Conservation (phyloP, 2,113 vertebrate genomes). For the Phalacrocorax pelagicus region DNA sequence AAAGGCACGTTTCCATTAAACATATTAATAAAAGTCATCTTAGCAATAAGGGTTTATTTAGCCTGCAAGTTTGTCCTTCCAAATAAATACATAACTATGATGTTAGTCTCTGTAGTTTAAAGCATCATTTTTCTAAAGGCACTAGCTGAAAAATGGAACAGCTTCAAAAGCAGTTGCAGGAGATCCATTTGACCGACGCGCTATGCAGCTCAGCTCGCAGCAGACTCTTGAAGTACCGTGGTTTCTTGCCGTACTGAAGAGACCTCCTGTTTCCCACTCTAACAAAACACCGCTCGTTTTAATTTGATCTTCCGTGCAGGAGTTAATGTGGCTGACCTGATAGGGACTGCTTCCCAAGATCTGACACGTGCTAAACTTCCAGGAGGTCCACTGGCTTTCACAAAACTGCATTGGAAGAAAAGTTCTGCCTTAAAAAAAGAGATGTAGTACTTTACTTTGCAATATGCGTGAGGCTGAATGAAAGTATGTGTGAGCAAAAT, state of each 20-base stretch:
- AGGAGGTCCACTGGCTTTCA: neutral
- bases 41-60: constrained; percentile 35
- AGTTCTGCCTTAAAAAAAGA: neutral
- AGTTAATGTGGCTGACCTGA: neutral
- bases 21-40: constrained; percentile 25
- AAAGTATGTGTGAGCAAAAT: neutral
- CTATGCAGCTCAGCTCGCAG: neutral
- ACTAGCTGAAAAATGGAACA: neutral
- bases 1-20: constrained; percentile 53
- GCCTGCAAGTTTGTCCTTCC: constrained; percentile 10
- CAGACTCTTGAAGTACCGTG: neutral
- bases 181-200: accelerated
- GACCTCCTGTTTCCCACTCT: neutral
- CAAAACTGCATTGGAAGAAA: neutral
- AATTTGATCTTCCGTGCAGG: neutral
- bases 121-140: constrained; percentile 28
- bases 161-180: neutral
- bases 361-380: neutral
- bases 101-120: constrained; percentile 11
- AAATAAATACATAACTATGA: constrained; percentile 35
- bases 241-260: neutral
- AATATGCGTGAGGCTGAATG: neutral
- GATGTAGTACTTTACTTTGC: neutral
- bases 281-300: neutral
- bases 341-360: neutral